Evolutionary conservation across 2,797 vertebrate species (phyloP), one percentile per base, ranked within the genome.

Genomic region (Sciaenops ocellatus): DNA sequence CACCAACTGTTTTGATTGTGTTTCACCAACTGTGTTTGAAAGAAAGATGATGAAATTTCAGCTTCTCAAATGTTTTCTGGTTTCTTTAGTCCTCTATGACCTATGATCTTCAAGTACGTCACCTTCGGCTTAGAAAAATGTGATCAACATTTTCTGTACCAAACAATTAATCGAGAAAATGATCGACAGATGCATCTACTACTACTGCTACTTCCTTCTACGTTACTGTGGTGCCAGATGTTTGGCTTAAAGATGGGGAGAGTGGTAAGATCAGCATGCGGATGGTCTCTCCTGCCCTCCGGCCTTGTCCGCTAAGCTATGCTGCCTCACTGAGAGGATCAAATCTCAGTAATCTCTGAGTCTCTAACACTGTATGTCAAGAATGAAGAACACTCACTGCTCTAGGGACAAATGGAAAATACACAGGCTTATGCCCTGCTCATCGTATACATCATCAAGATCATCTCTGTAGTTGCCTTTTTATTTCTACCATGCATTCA

Each of bases 221-320:
- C 66, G 30, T 70, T n/a, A 38, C 69, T 69, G 57, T 72, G 50
- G 30, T 63, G 69, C 83, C 92, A 92, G 92, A 90, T 92, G 84
- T 89, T 85, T 79, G 76, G 70, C 67, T 85, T 84, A 67, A 72
- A 79, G 48, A 69, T 68, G 83, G 70, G 87, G 67, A 74, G 61
- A 80, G 69, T 67, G 76, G 69, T 57, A 67, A 83, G 78, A 65
- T 68, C 68, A 89, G 72, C 84, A 85, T 86, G 69, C 69, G 68
- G 73, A 57, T 44, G n/a, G 48, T 69, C 46, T 66, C 55, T 66
- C 44, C 67, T 65, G 60, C 65, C 65, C 57, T 74, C 20, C 28
- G 69, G 42, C 70, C 63, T 71, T 73, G 67, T 77, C 76, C 50
- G 57, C 55, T 89, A 77, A 90, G 74, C 88, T 78, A 46, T 71